phyloP scores from a whole-genome alignment of 2,797 vertebrate genomes.

The Macropodus opercularis region DNA sequence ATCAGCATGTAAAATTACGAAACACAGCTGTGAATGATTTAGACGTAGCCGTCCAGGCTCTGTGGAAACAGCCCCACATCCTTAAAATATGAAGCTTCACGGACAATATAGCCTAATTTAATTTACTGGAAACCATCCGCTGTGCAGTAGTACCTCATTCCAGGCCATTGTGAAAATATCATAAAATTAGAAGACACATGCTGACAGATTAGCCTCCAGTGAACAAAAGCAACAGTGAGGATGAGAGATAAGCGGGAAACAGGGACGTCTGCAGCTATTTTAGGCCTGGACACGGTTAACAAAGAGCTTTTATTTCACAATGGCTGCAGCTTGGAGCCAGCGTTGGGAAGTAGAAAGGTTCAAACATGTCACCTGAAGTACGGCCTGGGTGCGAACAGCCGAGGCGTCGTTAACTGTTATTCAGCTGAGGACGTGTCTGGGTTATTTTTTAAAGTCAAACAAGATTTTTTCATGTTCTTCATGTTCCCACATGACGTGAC shows the following conservation, averaged over 20 bases:
- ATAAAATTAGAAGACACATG: slow-evolving; percentile 8
- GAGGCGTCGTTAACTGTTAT: too few species aligned
- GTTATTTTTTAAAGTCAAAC: too few species aligned
- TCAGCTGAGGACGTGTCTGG: too few species aligned
- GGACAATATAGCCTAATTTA: slow-evolving; percentile 21
- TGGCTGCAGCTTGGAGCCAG: slow-evolving; percentile 14
- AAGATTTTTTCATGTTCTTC: background rate
- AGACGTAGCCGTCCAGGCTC: background rate
- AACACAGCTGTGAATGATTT: background rate
- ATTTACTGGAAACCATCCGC: slow-evolving; percentile 5
- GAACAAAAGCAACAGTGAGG: slow-evolving; percentile 23
- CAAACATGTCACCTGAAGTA: too few species aligned
- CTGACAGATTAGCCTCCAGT: slow-evolving; percentile 11
- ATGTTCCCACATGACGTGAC: slow-evolving; percentile 5
- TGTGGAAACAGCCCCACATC: background rate
- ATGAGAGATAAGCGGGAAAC: slow-evolving; percentile 45
- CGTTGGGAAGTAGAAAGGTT: slow-evolving; percentile 20
- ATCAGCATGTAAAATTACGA: background rate
- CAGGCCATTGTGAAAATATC: background rate
- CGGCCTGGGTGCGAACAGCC: too few species aligned
- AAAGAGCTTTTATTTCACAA: slow-evolving; percentile 47
- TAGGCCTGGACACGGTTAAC: slow-evolving; percentile 29
- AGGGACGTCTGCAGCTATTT: slow-evolving; percentile 39
- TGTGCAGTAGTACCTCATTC: background rate
- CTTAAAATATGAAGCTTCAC: background rate